These are phyloP conservation scores for Drosophila murphyi DNA, from an alignment of 1,140 invertebrate genomes.

Conservation along the genomic window DNA sequence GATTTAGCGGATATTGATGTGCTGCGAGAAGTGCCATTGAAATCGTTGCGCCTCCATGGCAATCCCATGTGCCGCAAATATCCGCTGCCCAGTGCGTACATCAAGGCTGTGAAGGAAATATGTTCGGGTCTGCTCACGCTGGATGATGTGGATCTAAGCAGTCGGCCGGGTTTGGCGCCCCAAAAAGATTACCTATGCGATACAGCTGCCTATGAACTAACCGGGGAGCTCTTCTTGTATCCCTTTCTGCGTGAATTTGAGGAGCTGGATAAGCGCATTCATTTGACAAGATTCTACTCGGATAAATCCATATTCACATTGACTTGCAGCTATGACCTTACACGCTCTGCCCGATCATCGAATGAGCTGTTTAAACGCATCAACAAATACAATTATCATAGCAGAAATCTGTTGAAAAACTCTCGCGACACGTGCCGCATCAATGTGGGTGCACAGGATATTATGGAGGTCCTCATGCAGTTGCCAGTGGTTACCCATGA, in stretches of 20 bases:
- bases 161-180: slow-evolving; percentile 35
- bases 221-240: slow-evolving; percentile 53
- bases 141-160: slow-evolving; percentile 59
- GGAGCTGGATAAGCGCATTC: slow-evolving; percentile 25
- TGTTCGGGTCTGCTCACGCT: slow-evolving; percentile 78
- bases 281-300: slow-evolving; percentile 47
- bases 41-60: slow-evolving; percentile 84
- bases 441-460: slow-evolving; percentile 51
- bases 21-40: slow-evolving; percentile 53
- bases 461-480: slow-evolving; percentile 59
- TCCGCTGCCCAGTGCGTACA: slow-evolving; percentile 83
- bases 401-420: slow-evolving; percentile 51
- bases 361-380: slow-evolving; percentile 53
- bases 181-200: slow-evolving; percentile 74
- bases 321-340: slow-evolving; percentile 59
- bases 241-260: slow-evolving; percentile 61
- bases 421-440: slow-evolving; percentile 32
- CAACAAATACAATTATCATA: slow-evolving; percentile 52
- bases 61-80: slow-evolving; percentile 85
- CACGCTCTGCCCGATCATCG: slow-evolving; percentile 14
- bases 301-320: slow-evolving; percentile 65
- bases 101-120: slow-evolving; percentile 81
- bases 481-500: slow-evolving; percentile 64
- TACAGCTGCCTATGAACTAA: slow-evolving; percentile 63
- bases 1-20: slow-evolving; percentile 47